Evolutionary conservation across 92 coral and sea anemone species (phyloP).

Genomic region (Palythoa grandis): DNA sequence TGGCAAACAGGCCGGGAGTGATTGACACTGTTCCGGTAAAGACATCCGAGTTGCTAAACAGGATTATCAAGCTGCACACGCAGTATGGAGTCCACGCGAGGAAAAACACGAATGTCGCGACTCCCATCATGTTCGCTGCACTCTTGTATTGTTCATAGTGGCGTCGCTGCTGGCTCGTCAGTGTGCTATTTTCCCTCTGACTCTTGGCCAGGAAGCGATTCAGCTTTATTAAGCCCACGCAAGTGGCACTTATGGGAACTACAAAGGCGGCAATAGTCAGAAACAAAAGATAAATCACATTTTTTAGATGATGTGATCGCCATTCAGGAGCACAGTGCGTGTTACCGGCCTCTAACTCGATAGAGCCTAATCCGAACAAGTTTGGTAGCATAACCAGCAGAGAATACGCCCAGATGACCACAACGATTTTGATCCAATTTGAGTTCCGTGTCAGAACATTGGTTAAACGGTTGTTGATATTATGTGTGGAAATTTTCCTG

Average conservation of each 20-base stretch:
- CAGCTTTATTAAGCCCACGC: background rate
- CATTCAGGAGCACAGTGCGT: constrained; percentile 66
- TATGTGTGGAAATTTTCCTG: constrained; percentile 19
- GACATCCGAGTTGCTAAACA: constrained; percentile 19
- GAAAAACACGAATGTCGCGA: constrained; percentile 30
- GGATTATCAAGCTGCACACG: constrained; percentile 17
- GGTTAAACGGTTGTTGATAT: constrained; percentile 5
- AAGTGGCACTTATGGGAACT: background rate
- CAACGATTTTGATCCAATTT: constrained; percentile 1
- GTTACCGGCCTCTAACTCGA: constrained; percentile 43
- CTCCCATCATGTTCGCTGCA: constrained; percentile 28
- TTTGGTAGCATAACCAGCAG: constrained; percentile 48
- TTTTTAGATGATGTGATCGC: constrained; percentile 24
- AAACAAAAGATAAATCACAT: constrained; percentile 15
- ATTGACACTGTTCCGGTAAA: constrained; percentile 28
- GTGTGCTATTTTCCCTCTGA: background rate
- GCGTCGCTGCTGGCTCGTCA: constrained; percentile 12
- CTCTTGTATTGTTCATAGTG: constrained; percentile 8
- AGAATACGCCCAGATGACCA: constrained; percentile 48
- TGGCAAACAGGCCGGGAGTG: constrained; percentile 51
- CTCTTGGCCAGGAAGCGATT: constrained; percentile 1
- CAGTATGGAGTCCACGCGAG: constrained; percentile 51
- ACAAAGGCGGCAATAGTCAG: constrained; percentile 4
- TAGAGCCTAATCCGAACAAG: constrained; percentile 47
- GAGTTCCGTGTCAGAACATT: background rate